Evolutionary conservation across 2,888 invertebrate species (phyloP).

Genomic region (Andrena hattorfiana): DNA sequence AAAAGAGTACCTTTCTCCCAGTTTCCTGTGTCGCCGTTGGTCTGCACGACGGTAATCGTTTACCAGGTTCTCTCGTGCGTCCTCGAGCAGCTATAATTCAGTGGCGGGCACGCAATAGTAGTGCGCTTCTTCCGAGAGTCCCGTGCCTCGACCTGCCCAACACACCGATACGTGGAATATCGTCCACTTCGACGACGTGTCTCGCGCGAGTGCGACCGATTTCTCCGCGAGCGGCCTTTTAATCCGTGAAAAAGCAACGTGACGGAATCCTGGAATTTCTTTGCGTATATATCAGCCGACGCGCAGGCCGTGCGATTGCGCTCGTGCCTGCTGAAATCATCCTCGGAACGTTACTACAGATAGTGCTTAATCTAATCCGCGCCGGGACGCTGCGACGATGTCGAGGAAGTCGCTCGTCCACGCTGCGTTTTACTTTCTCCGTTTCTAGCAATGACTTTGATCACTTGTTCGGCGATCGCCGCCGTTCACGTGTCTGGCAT

Average conservation of each 20-base stretch:
- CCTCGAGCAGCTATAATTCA: constrained; percentile 60
- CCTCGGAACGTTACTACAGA: constrained; percentile 10
- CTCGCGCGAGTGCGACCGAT: constrained; percentile 51
- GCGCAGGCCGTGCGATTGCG: not conserved
- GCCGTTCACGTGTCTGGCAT: constrained; percentile 15
- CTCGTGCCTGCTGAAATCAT: constrained; percentile 15
- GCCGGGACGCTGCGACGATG: not conserved
- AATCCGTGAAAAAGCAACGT: constrained; percentile 50
- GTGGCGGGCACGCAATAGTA: constrained; percentile 46
- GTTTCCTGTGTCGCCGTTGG: constrained; percentile 46
- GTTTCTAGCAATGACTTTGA: constrained; percentile 29
- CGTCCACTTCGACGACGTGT: not conserved
- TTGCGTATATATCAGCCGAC: constrained; percentile 17
- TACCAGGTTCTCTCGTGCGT: constrained; percentile 45
- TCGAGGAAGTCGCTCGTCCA: constrained; percentile 16
- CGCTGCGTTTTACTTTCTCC: constrained; percentile 34
- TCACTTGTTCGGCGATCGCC: not conserved
- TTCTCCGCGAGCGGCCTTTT: constrained; percentile 47
- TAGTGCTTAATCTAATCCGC: constrained; percentile 23
- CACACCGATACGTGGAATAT: constrained; percentile 13
- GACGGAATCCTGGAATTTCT: constrained; percentile 47
- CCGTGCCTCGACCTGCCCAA: not conserved
- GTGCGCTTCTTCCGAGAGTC: constrained; percentile 54
- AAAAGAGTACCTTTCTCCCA: constrained; percentile 61
- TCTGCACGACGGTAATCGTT: constrained; percentile 44